Base-by-base conservation (phyloP, 2,113 vertebrate species). In the Parotia lawesii region DNA sequence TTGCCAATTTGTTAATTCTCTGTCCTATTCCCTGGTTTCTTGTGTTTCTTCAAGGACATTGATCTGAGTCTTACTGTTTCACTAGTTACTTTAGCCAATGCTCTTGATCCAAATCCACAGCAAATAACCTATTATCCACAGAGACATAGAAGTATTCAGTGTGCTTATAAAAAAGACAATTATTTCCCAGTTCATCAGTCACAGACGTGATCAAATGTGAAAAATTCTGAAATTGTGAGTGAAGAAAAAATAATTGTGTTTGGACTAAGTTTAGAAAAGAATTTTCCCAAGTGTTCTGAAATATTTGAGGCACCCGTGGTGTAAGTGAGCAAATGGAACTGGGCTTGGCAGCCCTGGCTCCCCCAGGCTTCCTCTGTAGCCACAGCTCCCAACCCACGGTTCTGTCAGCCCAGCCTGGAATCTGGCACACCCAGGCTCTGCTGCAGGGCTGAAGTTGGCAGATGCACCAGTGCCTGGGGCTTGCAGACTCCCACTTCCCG, bases 41-140 rank as follows among this genome's bases (percentile, higher is more conserved):
- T 93, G 75, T 42, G 33, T 86, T 96, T 95, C 92, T 89, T 93
- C 88, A 94, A 87, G 69, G 69, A 87, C 80, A 38, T 81, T 45
- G 83, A 90, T 89, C 85, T 57, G 72, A 93, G 80, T 92, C 61
- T 86, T 71, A 81, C 75, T 64, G 40, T 87, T 86, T 85, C 76
- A 45, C 65, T 74, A 48, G 76, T 23, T 86, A 37, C 76, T 86
- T 92, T 57, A 77, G 83, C 48, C 67, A 84, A 45, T 37, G 69
- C 84, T 77, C 83, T 93, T 87, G 90, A 96, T 94, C 73, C 76
- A 87, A 77, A 81, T 84, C 90, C 95, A 90, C 37, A 90, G 94
- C 82, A 94, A 96, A 94, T 88, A 96, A 85, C 48, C 86, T 77
- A 67, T 93, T 94, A 90, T 92, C 80, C 89, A 65, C 86, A 90